Base-by-base conservation (phyloP, 1,140 invertebrate genomes). In the Ceratina japonica region DNA sequence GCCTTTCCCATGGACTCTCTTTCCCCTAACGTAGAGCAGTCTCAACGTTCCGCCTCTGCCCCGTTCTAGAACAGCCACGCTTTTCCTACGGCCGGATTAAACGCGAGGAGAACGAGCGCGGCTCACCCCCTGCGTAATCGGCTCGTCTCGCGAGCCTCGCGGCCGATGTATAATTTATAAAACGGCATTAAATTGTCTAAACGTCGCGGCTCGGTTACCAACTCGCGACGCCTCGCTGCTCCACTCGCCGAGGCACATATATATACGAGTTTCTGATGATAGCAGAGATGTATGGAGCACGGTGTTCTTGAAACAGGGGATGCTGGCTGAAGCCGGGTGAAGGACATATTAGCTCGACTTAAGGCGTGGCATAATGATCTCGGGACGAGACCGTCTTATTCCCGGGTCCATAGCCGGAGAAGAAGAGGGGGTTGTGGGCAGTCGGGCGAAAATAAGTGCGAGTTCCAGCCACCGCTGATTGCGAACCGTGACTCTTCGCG, bases 321-420 rank as follows among this genome's bases (percentile, higher is more conserved):
- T 27, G 27, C 52, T 71, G 27, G 70, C 69, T 72, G n/a, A n/a
- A n/a, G 70, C 51, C 70, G 44, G 63, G 68, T 49, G 66, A 76
- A 84, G 88, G 86, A 91, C 90, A 92, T 91, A 92, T 92, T 92
- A 92, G 91, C 90, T 92, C 91, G 90, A 92, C 92, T 92, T 92
- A 91, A 92, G 91, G 89, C 91, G 90, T 87, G 86, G 88, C 89
- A 88, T 91, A 91, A 92, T 91, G 91, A 92, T 91, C 89, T 86
- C 80, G 81, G 72, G 83, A 86, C 88, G 81, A 91, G 89, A 90
- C 85, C 87, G 86, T 90, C 89, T 90, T 87, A 87, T 86, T 88
- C 83, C 72, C n/a, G 37, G 68, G 52, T 83, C 52, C 24, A 20
- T 71, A 51, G 68, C 58, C 27, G 2, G 27, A 31, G 27, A 31